phyloP scores from a whole-genome alignment of 2,113 vertebrate species.

The Osmerus mordax region DNA sequence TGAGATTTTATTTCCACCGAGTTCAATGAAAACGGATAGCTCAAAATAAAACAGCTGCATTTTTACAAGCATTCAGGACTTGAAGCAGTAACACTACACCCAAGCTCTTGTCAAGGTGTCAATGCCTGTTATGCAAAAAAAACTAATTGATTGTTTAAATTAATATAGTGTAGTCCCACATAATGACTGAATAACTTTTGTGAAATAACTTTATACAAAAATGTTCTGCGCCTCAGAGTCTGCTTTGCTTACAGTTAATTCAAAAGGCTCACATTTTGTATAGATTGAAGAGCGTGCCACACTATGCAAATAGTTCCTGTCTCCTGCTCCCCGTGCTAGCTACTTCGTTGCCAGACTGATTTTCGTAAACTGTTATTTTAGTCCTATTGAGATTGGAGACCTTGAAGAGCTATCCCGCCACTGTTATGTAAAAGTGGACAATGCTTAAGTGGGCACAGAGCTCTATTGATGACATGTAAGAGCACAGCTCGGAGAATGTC shows the following conservation, averaged over 20 bases:
- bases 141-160: background rate
- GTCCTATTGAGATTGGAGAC: slow-evolving; percentile 75
- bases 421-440: slow-evolving; percentile 63
- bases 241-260: background rate
- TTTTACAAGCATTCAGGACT: background rate
- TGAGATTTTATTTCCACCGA: slow-evolving; percentile 45
- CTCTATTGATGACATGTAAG: slow-evolving; percentile 60
- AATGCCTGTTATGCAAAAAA: background rate
- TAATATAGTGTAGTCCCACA: background rate
- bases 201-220: background rate
- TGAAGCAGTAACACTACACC: background rate
- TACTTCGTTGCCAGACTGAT: slow-evolving; percentile 40
- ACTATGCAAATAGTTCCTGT: slow-evolving; percentile 21
- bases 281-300: slow-evolving; percentile 16
- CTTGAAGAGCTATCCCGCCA: slow-evolving; percentile 64
- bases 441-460: slow-evolving; percentile 56
- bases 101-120: background rate
- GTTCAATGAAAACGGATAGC: slow-evolving; percentile 24
- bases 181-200: background rate
- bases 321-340: slow-evolving; percentile 31
- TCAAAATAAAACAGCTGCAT: background rate
- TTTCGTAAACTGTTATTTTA: slow-evolving; percentile 75
- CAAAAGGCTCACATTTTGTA: background rate
- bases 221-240: background rate
- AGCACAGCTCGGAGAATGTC: slow-evolving; percentile 46